phyloP scores from a whole-genome alignment of 1,140 invertebrate genomes.

The Sinonovacula constricta region DNA sequence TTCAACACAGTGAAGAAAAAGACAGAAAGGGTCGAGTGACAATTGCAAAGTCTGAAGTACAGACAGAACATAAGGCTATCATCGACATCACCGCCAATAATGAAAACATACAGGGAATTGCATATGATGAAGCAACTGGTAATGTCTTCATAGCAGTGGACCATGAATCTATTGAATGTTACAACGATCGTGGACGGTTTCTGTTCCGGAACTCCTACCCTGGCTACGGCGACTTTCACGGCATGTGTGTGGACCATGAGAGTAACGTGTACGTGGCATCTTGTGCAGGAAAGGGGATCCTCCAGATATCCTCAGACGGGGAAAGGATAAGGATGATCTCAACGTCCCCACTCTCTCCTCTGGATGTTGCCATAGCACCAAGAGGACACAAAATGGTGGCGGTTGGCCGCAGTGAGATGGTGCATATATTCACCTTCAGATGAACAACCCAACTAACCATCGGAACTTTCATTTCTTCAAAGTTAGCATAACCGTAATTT shows the following conservation, averaged over 20 bases:
- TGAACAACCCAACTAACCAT: neutral
- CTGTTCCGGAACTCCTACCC: conserved; percentile 36
- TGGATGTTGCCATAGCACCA: conserved; percentile 31
- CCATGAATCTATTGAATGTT: conserved; percentile 34
- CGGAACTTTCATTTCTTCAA: too few relatives aligned
- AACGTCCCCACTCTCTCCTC: conserved; percentile 35
- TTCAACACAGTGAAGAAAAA: conserved; percentile 40
- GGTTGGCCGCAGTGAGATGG: conserved; percentile 34
- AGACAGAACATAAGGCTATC: conserved; percentile 9
- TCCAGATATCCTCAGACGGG: conserved; percentile 25
- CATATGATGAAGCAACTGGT: conserved; percentile 29
- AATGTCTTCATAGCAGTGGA: conserved; percentile 42
- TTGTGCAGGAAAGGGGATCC: conserved; percentile 21
- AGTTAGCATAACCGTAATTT: too few relatives aligned
- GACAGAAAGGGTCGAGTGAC: conserved; percentile 40
- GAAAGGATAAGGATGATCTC: conserved; percentile 38
- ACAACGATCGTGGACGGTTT: conserved; percentile 14
- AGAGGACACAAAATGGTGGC: conserved; percentile 43
- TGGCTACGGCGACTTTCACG: conserved; percentile 32
- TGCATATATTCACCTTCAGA: conserved; percentile 35
- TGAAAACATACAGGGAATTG: conserved; percentile 27
- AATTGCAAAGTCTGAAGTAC: conserved; percentile 25
- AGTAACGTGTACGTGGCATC: conserved; percentile 39
- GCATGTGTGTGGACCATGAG: conserved; percentile 19
- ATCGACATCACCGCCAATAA: conserved; percentile 37